Base-by-base conservation (phyloP, 2,888 invertebrate species). In the Machimus atricapillus region DNA sequence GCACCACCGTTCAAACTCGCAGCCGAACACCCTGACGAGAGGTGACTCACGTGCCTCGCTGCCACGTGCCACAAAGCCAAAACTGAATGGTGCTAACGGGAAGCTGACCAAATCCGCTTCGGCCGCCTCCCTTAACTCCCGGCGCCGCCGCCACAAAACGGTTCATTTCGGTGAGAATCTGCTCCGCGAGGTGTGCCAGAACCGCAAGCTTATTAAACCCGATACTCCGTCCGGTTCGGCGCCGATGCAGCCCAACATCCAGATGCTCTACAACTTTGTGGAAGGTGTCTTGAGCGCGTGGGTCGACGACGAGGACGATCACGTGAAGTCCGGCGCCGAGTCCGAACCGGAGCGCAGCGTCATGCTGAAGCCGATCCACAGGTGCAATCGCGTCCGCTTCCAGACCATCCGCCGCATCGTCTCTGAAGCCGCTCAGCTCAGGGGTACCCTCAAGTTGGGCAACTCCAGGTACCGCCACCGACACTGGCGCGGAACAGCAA, bases 401-500 rank as follows among this genome's bases (percentile, higher is more conserved):
- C 94, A 96, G 89, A 95, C 95, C 90, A 95, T 96, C 89, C 93
- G 95, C 85, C 94, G 96, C 46, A 94, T 96, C 88, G 96, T 95
- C 46, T 94, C 94, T 89, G 96, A 96, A 91, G 96, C 96, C 52
- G 94, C 95, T n/a, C 95, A 95, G 89, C 91, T 96, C 88, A 94
- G 94, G 86, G 96, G 95, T 37, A 94, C 95, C 7, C 93, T 94
- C 88, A 94, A 95, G 89, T 93, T 96, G 89, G 96, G 96, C 78
- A 96, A 95, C 91, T 94, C 96, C 79, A 93, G 96, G 89, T 96
- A 94, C 92, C 94, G 96, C 78, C 97, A 97, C 92, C 95, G 96
- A 90, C 97, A 97, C 93, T 97, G 96, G 95, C 96, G 97, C 90
- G 95, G 96, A 89, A 96, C 97, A 73, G 96, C 97, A 87, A 96